phyloP scores from a whole-genome alignment of 2,888 invertebrate species.

The Stomorhina lunata region DNA sequence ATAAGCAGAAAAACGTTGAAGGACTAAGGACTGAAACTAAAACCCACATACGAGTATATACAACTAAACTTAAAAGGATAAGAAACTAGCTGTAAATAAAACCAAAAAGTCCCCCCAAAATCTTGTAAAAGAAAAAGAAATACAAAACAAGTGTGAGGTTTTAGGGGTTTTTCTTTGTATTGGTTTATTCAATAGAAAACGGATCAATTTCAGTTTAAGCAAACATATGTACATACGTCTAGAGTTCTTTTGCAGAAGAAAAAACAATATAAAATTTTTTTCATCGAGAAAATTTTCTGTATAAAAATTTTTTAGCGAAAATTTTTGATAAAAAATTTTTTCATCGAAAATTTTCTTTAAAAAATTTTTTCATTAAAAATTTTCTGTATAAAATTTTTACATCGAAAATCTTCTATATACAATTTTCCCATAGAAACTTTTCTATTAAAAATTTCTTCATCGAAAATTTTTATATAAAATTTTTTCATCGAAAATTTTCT shows the following conservation, averaged over 20 bases:
- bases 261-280: too few species aligned
- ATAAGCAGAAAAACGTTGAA: constrained; percentile 3
- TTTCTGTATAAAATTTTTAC: too few species aligned
- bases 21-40: neutral
- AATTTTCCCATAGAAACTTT: too few species aligned
- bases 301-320: too few species aligned
- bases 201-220: constrained; percentile 45
- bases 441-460: too few species aligned
- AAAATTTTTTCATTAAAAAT: too few species aligned
- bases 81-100: neutral
- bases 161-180: constrained; percentile 15
- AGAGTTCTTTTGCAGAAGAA: neutral
- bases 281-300: too few species aligned
- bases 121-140: neutral
- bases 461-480: too few species aligned
- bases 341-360: too few species aligned
- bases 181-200: constrained; percentile 46
- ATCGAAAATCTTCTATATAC: too few species aligned
- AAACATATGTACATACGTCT: neutral
- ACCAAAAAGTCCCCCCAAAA: neutral
- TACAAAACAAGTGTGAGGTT: neutral
- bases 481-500: too few species aligned
- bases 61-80: neutral
- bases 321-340: too few species aligned
- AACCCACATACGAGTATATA: neutral